Percentiles rank a stretch among this genome's conserved stretches.
Evolutionary conservation across 2,113 vertebrate genomes (phyloP).

Genomic region (Charadrius vociferus): DNA sequence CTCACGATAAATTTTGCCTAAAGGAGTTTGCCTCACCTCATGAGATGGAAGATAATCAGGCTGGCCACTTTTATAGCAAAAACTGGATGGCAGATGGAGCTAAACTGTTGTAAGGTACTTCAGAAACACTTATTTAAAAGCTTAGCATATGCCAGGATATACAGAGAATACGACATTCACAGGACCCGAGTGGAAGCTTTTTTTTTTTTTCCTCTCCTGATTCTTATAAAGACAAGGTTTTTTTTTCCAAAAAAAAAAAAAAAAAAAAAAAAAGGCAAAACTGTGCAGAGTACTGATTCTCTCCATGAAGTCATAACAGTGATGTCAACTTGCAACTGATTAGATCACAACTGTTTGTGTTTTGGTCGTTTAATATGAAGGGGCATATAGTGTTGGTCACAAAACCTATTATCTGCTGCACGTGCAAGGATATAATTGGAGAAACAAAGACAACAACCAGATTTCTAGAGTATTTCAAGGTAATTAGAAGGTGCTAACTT

Average conservation of each 20-base stretch:
- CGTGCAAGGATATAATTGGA: background rate
- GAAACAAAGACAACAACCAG: background rate
- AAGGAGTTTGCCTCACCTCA: background rate
- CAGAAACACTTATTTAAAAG: slow-evolving; percentile 55
- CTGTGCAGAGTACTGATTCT: background rate
- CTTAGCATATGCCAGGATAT: slow-evolving; percentile 10
- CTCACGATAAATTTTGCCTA: slow-evolving; percentile 11
- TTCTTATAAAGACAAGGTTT: too few relatives aligned
- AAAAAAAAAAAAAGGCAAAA: background rate
- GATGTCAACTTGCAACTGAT: background rate
- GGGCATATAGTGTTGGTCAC: background rate
- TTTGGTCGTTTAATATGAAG: background rate
- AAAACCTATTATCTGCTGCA: background rate
- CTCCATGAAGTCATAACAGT: background rate
- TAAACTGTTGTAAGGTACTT: slow-evolving; percentile 50
- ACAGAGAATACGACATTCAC: background rate
- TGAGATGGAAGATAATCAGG: slow-evolving; percentile 1
- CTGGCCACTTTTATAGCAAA: slow-evolving; percentile 14
- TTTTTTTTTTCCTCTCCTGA: background rate
- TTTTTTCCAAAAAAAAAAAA: too few relatives aligned
- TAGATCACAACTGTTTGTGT: background rate
- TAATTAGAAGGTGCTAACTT: background rate
- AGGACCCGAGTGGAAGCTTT: background rate
- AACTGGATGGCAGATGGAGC: slow-evolving; percentile 49
- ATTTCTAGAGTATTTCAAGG: background rate